Evolutionary conservation across 2,113 vertebrate species (phyloP), one percentile per base, ranked within the genome.

Genomic region (Rhynchopsitta pachyrhyncha): DNA sequence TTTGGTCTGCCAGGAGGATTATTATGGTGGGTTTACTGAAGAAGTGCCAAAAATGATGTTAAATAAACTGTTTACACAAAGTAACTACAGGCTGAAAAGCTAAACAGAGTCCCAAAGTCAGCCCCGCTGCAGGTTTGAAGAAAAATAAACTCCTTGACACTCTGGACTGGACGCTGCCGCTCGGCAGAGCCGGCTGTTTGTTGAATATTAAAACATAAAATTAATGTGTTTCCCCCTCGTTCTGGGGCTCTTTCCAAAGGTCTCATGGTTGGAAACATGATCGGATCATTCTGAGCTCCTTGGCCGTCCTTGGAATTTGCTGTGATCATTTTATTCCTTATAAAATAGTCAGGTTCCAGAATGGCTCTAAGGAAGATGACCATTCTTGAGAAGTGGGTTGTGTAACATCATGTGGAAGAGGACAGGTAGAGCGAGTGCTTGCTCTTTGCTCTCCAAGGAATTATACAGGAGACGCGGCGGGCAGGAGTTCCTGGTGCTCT

Each of bases 1-100:
- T 98, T 98, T 98, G 98, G 98, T 98, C 98, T 98, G 98, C 98
- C 97, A 98, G 98, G 96, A 98, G 98, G 98, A 98, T 98, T 98
- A 98, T 98, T 97, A 91, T 93, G 97, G 98, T 98, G 97, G 97
- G 96, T 98, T 98, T 98, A 98, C 98, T 98, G 98, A 98, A 97
- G 93, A 95, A 95, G 96, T 97, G 98, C 98, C 98, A 98, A 98
- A 98, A 98, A 98, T 90, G 97, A 96, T 97, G 97, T 98, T 98
- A 97, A 98, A 95, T 98, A 98, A 98, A 98, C 97, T 97, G 98
- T 98, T 98, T 98, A 98, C 97, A 95, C 95, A 96, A 97, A 94
- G 97, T 95, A 98, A 97, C 98, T 97, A 88, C 97, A 98, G 98
- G 98, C 97, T 97, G 97, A 98, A 98, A 98, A 98, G 97, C 95